Base-by-base conservation (phyloP, 1,140 invertebrate species). In the Oncopodura yosiiana region DNA sequence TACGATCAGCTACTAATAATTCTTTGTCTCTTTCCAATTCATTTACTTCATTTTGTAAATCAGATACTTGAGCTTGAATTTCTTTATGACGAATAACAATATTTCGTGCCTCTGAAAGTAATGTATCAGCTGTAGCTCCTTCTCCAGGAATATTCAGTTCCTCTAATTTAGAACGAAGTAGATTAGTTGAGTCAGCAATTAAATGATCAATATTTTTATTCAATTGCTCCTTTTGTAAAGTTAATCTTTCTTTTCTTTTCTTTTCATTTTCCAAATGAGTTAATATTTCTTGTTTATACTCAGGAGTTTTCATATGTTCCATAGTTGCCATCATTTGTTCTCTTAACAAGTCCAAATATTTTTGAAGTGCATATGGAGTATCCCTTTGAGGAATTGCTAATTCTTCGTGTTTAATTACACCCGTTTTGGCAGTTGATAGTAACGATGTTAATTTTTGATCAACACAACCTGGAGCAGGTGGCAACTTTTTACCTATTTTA, bases 71-170 rank as follows among this genome's bases (percentile, higher is more conserved):
- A 37, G 82, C 81, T 73, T 94, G 88, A 18, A 94, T 71, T 65
- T 94, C 87, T 68, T 92, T 93, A 66, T 94, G 90, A 32, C 85
- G 74, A 38, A 87, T 77, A 6, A 94, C 88, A 61, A 95, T 94
- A 71, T 89, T 88, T 59, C 82, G 75, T 66, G 91, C 86, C 51
- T 61, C 53, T 1, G 56, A 61, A 8, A 66, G 44, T 30, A 62
- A 34, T 50, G 56, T 56, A 41, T 64, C 62, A 12, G 58, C 50
- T 32, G 56, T 62, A 9, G 62, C 59, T n/a, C 43, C 44, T 44
- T 62, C 60, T 16, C 50, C 49, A 26, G 49, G 58, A 57, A 64
- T 64, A 30, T 56, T 41, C n/a, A 96, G 74, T 69, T 94, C 90
- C 55, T 80, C 83, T 81, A 95, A 87, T 48, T 90, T 76, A n/a